Evolutionary conservation across 2,888 invertebrate genomes (phyloP).

Genomic region (Scaeva pyrastri): DNA sequence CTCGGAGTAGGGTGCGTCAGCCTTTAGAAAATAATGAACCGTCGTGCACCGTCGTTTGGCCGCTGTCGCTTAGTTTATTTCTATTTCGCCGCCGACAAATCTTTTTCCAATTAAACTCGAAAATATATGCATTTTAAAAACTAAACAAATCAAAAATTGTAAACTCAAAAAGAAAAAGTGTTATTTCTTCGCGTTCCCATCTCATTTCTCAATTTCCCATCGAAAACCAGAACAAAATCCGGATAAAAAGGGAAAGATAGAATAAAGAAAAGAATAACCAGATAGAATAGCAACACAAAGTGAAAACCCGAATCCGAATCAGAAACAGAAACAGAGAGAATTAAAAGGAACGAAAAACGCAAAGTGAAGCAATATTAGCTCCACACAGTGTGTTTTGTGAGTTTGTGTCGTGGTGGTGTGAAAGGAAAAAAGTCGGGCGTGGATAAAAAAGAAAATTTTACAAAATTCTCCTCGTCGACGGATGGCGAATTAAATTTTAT

Average conservation of each 20-base stretch:
- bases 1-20: slow-evolving; percentile 75
- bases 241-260: slow-evolving; percentile 24
- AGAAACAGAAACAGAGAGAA: not conserved
- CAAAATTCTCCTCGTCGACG: slow-evolving; percentile 41
- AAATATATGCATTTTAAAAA: slow-evolving; percentile 14
- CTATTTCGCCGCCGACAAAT: slow-evolving; percentile 33
- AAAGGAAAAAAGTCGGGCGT: slow-evolving; percentile 75
- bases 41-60: slow-evolving; percentile 42
- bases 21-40: slow-evolving; percentile 62
- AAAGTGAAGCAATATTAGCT: slow-evolving; percentile 69
- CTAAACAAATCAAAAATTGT: slow-evolving; percentile 14
- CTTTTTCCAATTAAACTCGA: slow-evolving; percentile 25
- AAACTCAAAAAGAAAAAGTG: slow-evolving; percentile 17
- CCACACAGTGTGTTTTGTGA: slow-evolving; percentile 65
- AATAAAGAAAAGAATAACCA: slow-evolving; percentile 48
- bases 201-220: not conserved
- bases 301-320: slow-evolving; percentile 16
- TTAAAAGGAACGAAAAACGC: slow-evolving; percentile 44
- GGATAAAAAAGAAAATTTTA: slow-evolving; percentile 70
- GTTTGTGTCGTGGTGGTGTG: slow-evolving; percentile 66
- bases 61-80: slow-evolving; percentile 25
- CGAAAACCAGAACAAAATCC: slow-evolving; percentile 49
- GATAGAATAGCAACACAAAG: slow-evolving; percentile 62
- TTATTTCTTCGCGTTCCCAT: slow-evolving; percentile 25
- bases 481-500: slow-evolving; percentile 24